Base-by-base conservation (phyloP, 1,140 invertebrate species). In the Sitodiplosis mosellana region DNA sequence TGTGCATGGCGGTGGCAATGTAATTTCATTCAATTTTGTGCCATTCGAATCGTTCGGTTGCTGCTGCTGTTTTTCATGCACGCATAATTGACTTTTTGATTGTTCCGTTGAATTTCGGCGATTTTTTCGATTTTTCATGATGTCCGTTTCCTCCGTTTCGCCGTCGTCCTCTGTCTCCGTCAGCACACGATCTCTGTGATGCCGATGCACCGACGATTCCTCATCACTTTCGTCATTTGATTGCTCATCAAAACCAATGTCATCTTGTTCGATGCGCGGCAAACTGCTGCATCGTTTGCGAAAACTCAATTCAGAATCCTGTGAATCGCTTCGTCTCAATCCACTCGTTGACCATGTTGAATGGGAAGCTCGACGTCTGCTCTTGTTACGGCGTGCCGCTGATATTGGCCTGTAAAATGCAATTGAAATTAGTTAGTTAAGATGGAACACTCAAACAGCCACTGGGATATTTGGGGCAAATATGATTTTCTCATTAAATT, bases 1-100 rank as follows among this genome's bases (percentile, higher is more conserved):
- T 0, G 79, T 82, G 59, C 81, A 86, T 0, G 80, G 78, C 2
- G 79, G 77, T 1, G 79, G 78, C 22, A 83, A 54, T 10, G 73
- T 62, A 20, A 77, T 54, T 43, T 71, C 27, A 27, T 27, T 27
- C 41, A 43, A 68, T 41, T 70, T 68, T 52, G 67, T 19, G 33
- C 14, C 52, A 51, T 46, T 37, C 7, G 51, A 47, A 10, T 37
- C 20, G 17, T 18, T 3, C 21, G 17, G 43, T 33, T 17, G 45
- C 38, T 37, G 27, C 27, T n/a, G 50, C 8, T 47, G 45, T 14
- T 27, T 44, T 14, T 47, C 27, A 2, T 36, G 17, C 50, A 53
- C 19, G 37, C 17, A 27, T 27, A 27, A 27, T 27, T 27, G 27
- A 27, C 27, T 27, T 27, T 27, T 27, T 10, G 10, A 27, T 27